Evolutionary conservation across 1,140 invertebrate genomes (phyloP), one percentile per base, ranked within the genome.

Genomic region (Formica exsecta): DNA sequence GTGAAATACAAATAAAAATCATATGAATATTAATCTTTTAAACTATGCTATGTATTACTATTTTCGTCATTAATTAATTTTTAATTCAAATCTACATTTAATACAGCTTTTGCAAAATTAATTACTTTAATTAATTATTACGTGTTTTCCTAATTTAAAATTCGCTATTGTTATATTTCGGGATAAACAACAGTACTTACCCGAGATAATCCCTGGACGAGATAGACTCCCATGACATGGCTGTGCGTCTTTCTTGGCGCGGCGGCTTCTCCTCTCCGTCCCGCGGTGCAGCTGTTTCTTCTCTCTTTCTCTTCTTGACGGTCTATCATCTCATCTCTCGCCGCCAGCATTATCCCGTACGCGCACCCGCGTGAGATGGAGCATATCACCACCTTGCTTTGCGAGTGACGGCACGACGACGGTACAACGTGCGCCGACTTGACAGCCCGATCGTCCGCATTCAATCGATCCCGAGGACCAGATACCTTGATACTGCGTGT

Each of bases 161-260:
- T 29, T 48, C 16, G 32, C 36, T 36, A 13, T 0, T 44, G 6
- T 48, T 11, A 32, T 22, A 81, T 68, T 59, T 57, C 32, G 13
- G 25, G 36, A 11, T n/a, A 19, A 19, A 86, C n/a, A 61, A 74
- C 59, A 51, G 8, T 11, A 92, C 92, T 93, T 77, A 91, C 94
- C 94, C 94, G 79, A 95, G 92, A 86, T 94, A 95, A 92, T 95
- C 94, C 91, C 94, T 95, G 59, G 95, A 95, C 79, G 94, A 94
- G 90, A 95, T 95, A 74, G 95, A 95, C 92, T 95, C 95, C 95
- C 95, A 95, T 93, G 95, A 95, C 95, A 95, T 95, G 94, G 92
- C 94, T 91, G 93, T 92, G 75, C 89, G 77, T 86, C 75, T 84
- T 86, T 83, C 87, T 91, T 86, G 74, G 87, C 76, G 80, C 84